Percentiles rank a stretch among this genome's conserved stretches.
Evolutionary conservation across 2,888 invertebrate species (phyloP).

Genomic region (Cybosia mesomella): DNA sequence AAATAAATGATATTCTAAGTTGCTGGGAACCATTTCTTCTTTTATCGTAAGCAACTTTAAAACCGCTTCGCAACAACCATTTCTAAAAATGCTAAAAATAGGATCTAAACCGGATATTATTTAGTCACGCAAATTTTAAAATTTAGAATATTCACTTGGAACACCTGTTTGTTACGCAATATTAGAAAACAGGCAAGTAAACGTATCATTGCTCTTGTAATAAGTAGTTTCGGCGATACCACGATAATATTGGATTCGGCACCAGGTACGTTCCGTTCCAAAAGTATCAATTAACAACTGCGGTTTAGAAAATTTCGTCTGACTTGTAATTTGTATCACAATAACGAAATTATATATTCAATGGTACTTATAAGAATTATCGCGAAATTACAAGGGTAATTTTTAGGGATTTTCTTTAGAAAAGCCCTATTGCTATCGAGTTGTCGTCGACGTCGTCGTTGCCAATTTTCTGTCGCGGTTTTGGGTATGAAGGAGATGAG

Average conservation of each 20-base stretch:
- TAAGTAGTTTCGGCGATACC: constrained; percentile 13
- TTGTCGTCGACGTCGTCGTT: too few relatives aligned
- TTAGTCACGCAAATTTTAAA: constrained; percentile 35
- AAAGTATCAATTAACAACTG: constrained; percentile 6
- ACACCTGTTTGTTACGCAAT: constrained; percentile 21
- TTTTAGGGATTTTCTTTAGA: too few relatives aligned
- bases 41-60: neutral
- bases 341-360: neutral
- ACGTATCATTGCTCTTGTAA: constrained; percentile 17
- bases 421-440: too few relatives aligned
- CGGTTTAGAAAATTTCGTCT: neutral
- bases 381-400: too few relatives aligned
- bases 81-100: constrained; percentile 13
- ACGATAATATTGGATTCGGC: constrained; percentile 5
- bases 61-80: neutral
- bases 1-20: too few relatives aligned
- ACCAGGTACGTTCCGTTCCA: neutral
- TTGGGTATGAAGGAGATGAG: too few relatives aligned
- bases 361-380: neutral
- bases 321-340: neutral
- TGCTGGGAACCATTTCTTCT: neutral
- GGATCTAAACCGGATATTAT: constrained; percentile 37
- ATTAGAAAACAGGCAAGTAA: constrained; percentile 21
- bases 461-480: too few relatives aligned
- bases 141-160: constrained; percentile 14